These are phyloP conservation scores for Leptura quadrifasciata DNA, from an alignment of 2,888 invertebrate species.

Conservation along the genomic window DNA sequence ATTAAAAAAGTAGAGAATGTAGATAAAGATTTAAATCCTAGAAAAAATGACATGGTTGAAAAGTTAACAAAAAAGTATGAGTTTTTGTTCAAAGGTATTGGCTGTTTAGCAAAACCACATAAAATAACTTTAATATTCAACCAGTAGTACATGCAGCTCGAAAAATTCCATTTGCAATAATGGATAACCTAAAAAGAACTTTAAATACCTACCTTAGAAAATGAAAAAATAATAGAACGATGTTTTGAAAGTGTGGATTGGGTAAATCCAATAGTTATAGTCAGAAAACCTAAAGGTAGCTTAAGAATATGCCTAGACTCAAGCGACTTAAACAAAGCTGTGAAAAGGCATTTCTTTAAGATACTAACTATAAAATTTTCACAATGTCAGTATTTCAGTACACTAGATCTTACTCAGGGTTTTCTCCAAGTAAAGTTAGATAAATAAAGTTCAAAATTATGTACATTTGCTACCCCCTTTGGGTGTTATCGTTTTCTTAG, in stretches of 20 bases:
- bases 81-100: slow-evolving; percentile 54
- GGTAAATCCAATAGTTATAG: slow-evolving; percentile 52
- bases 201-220: slow-evolving; percentile 50
- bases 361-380: slow-evolving; percentile 57
- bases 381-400: slow-evolving; percentile 58
- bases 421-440: slow-evolving; percentile 47
- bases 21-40: neutral
- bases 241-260: slow-evolving; percentile 46
- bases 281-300: slow-evolving; percentile 48
- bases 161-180: slow-evolving; percentile 52
- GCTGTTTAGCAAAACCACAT: slow-evolving; percentile 52
- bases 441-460: slow-evolving; percentile 40
- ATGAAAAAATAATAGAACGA: slow-evolving; percentile 50
- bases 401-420: slow-evolving; percentile 57
- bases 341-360: slow-evolving; percentile 56
- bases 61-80: neutral
- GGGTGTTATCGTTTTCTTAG: slow-evolving; percentile 43
- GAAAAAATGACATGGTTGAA: neutral
- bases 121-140: slow-evolving; percentile 41
- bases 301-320: slow-evolving; percentile 64
- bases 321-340: slow-evolving; percentile 59
- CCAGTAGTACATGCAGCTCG: slow-evolving; percentile 50
- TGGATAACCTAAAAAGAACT: slow-evolving; percentile 48
- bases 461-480: slow-evolving; percentile 48
- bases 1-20: slow-evolving; percentile 31